These are phyloP conservation scores for Mimachlamys varia DNA, from an alignment of 2,888 invertebrate genomes.

Conservation along the genomic window DNA sequence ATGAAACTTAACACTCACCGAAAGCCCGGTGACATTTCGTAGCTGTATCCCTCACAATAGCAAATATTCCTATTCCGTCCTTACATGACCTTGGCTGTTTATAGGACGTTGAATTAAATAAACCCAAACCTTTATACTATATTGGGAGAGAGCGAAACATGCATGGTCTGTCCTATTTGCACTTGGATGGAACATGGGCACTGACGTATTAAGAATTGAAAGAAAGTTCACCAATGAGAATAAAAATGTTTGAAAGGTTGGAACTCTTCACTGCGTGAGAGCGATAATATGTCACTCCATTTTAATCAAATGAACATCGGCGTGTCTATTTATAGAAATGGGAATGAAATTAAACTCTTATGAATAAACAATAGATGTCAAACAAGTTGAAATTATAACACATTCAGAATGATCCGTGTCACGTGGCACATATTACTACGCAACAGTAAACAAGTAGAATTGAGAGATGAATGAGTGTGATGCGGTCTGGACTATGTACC, in stretches of 20 bases:
- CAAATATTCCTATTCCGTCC: no score
- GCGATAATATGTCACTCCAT: not conserved
- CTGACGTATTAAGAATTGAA: not conserved
- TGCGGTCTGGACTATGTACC: not conserved
- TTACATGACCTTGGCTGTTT: no score
- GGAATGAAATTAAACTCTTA: not conserved
- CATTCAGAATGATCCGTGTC: not conserved
- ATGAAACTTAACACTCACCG: no score
- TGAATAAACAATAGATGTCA: not conserved
- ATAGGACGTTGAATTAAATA: no score
- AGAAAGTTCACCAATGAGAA: not conserved
- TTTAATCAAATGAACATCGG: not conserved
- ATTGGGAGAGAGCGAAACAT: not conserved
- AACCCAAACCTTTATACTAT: not conserved
- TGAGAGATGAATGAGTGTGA: not conserved
- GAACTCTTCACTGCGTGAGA: not conserved
- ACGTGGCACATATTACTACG: not conserved
- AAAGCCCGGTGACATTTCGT: no score
- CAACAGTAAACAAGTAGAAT: not conserved
- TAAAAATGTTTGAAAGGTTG: not conserved
- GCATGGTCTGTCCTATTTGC: not conserved
- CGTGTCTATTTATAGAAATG: not conserved
- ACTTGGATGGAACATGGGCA: not conserved
- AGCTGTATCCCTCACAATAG: no score
- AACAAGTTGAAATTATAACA: not conserved